Evolutionary conservation across 2,113 vertebrate genomes (phyloP), one percentile per base, ranked within the genome.

Genomic region (Ammodramus savannarum): DNA sequence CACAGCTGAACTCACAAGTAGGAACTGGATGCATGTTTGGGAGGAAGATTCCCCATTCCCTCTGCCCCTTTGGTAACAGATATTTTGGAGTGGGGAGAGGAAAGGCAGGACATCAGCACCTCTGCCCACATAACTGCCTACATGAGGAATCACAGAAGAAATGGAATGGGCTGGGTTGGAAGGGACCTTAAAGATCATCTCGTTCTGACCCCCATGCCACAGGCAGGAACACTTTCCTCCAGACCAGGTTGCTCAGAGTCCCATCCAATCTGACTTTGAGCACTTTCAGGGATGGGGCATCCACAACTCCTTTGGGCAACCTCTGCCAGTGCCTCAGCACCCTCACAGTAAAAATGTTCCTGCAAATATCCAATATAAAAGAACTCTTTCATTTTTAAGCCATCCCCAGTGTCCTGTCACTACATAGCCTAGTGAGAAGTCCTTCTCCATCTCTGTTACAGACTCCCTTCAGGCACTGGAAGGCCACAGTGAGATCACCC

Each of bases 121-220:
- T 87, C 59, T 89, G 31, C 9, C 11, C 16, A 18, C 1, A 0
- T 3, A 0, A 27, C 31, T 69, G 77, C n/a, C 44, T 48, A 5
- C 43, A 20, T 0, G 0, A 22, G 31, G 23, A 82, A 36, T 38
- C n/a, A 46, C 61, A 85, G 72, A 32, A 51, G 6, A 23, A 58
- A 67, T 29, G 5, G 38, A 52, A 39, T 14, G 38, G 8, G 2
- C 15, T 52, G 44, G 16, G 10, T 52, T 20, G 44, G 44, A 74
- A 74, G 10, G 23, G 32, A 17, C 9, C 25, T 14, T 14, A 59
- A 66, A 44, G 36, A 44, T 29, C 10, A 49, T 13, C 8, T 16
- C 1, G 0, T 11, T 73, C 21, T 23, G 3, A 13, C 1, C 7
- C 9, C 9, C 11, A 8, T 58, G 18, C 51, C 13, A 3, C 3